phyloP scores from a whole-genome alignment of 2,113 vertebrate genomes.

The Oreotragus oreotragus region DNA sequence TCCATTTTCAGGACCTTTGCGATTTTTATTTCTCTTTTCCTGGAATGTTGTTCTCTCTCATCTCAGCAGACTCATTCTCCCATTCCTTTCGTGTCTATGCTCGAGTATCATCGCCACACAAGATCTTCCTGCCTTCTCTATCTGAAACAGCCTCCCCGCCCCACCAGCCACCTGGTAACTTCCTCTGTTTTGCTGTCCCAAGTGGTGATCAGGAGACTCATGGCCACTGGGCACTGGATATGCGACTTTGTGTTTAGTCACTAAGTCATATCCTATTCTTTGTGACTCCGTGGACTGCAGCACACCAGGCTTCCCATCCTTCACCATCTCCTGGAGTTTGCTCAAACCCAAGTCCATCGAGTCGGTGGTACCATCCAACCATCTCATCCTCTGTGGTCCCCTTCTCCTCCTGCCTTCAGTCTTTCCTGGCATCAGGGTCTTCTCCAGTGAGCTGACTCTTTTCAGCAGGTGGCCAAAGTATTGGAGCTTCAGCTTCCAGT shows the following conservation, averaged over 20 bases:
- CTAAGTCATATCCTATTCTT: background rate
- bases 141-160: background rate
- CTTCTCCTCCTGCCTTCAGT: background rate
- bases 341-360: background rate
- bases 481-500: background rate
- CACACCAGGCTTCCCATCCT: background rate
- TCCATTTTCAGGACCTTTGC: background rate
- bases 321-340: background rate
- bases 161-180: rapidly evolving
- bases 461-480: background rate
- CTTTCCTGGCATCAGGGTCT: background rate
- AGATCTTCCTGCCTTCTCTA: background rate
- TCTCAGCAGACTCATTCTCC: background rate
- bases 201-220: rapidly evolving
- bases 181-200: background rate
- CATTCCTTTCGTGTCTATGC: background rate
- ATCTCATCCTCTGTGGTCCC: background rate
- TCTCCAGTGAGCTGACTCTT: background rate
- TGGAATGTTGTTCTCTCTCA: background rate
- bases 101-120: background rate
- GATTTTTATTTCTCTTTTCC: background rate
- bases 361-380: background rate
- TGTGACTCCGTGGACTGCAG: background rate
- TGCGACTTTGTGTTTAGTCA: background rate
- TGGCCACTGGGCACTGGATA: background rate